phyloP scores from a whole-genome alignment of 2,113 vertebrate genomes.

The Sinosuthora webbiana region DNA sequence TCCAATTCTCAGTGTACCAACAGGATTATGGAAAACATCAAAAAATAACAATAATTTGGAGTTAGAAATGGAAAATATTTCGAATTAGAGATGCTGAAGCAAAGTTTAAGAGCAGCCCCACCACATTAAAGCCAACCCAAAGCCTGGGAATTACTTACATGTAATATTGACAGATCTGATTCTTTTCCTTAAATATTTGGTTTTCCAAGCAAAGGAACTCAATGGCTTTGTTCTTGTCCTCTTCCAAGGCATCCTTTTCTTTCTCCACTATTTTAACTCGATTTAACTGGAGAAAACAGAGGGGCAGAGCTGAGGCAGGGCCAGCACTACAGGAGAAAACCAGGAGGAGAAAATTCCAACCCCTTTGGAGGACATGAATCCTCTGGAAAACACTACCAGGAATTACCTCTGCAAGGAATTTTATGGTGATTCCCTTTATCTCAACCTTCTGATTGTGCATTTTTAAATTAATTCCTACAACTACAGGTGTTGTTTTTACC shows the following conservation, averaged over 20 bases:
- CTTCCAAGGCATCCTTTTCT: conserved; percentile 94
- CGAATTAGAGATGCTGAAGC: neutral
- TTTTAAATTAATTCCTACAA: neutral
- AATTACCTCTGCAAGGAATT: neutral
- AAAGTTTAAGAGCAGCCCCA: neutral
- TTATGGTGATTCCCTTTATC: neutral
- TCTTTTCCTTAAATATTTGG: conserved; percentile 89
- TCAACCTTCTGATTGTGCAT: neutral
- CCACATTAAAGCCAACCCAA: neutral
- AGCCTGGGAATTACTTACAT: conserved; percentile 11
- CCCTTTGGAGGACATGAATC: accelerated
- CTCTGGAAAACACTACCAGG: neutral
- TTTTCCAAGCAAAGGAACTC: conserved; percentile 93
- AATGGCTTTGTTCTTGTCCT: conserved; percentile 90
- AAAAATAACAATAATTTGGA: neutral
- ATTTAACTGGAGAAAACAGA: conserved; percentile 81
- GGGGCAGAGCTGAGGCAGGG: neutral
- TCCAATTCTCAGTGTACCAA: neutral
- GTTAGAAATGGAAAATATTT: neutral
- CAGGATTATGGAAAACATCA: neutral
- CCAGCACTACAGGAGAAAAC: neutral
- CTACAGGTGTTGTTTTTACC: neutral
- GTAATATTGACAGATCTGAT: conserved; percentile 83
- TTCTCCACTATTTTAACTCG: conserved; percentile 96
- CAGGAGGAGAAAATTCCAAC: neutral